Base-by-base conservation (phyloP, 2,888 invertebrate species). In the Melanostoma mellinum region DNA sequence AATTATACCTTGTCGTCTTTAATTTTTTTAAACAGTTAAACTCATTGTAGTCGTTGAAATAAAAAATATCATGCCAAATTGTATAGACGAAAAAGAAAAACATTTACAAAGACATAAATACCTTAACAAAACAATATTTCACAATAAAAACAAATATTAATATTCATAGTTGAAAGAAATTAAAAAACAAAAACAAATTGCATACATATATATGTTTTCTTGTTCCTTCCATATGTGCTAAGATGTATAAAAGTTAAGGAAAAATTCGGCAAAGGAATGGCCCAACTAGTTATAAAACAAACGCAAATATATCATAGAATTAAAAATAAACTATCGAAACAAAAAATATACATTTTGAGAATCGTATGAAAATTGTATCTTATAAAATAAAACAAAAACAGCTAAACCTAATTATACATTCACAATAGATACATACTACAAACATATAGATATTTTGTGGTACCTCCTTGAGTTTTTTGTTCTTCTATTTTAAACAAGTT, bases 221-320 rank as follows among this genome's bases (percentile, higher is more conserved):
- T 79, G 84, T 84, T 84, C 84, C 84, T 84, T 84, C 79, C 84
- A 84, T 75, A 79, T 71, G 71, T 79, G 68, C 69, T 74, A 84
- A 75, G 79, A 65, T 79, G 65, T 79, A 71, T 33, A 71, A 72
- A 77, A 61, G 36, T 52, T 20, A 63, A 55, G 52, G 42, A 68
- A 69, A 72, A 35, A 38, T 6, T 72, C 48, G 42, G 60, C 35
- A 44, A 71, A 75, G 32, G 33, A 68, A 50, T 76, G 50, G 56
- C 40, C 60, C 50, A 75, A 69, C 63, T 63, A 63, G 75, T 46
- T 71, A 36, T 61, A 63, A 72, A 72, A 78, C 40, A 74, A 60
- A 84, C 68, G 44, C 75, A 73, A 67, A 79, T 55, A 84, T 78
- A 84, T 79, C 79, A 84, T 84, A 84, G 74, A 74, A 71, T 79